Base-by-base conservation (phyloP, 2,113 vertebrate species). In the Sceloporus undulatus region DNA sequence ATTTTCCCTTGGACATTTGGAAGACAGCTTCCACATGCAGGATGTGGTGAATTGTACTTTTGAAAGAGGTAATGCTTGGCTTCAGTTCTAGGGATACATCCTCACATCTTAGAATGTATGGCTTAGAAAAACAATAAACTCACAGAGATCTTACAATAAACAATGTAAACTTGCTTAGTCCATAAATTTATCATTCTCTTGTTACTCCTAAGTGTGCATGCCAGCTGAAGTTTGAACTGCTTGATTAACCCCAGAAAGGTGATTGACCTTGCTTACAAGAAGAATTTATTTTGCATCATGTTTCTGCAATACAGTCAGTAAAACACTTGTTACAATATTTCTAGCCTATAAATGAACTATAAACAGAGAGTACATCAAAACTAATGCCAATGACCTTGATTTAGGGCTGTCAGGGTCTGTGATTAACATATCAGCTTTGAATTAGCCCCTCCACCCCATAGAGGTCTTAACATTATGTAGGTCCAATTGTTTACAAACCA, bases 201-300 rank as follows among this genome's bases (percentile, higher is more conserved):
- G 59, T 40, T 0, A 29, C 16, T 80, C 77, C 27, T 16, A 66
- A 25, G 42, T 23, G 0, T 88, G 83, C 27, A 88, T 75, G 48
- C 75, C 71, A 65, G 76, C 62, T 65, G 86, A 90, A 91, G 88
- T 94, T 90, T 85, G 89, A 92, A 68, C 79, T 85, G 6, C 5
- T 34, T 71, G 23, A 54, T 91, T 48, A 82, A 27, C 10, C 40
- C 9, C 92, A 85, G n/a, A 77, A 68, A 74, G 62, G n/a, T 75
- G 71, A 62, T 8, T 75, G 76, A 89, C 59, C 74, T 82, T 82
- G 54, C 56, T 82, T 76, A 34, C 1, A 0, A 5, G 10, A 59
- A 70, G 66, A 80, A 38, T 54, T 70, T 0, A 0, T 0, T 1
- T 48, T 16, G 66, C 83, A n/a, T 66, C 84, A 87, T 19, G 71